Evolutionary conservation across 2,888 invertebrate genomes (phyloP).

Genomic region (Sarcophaga carnaria): DNA sequence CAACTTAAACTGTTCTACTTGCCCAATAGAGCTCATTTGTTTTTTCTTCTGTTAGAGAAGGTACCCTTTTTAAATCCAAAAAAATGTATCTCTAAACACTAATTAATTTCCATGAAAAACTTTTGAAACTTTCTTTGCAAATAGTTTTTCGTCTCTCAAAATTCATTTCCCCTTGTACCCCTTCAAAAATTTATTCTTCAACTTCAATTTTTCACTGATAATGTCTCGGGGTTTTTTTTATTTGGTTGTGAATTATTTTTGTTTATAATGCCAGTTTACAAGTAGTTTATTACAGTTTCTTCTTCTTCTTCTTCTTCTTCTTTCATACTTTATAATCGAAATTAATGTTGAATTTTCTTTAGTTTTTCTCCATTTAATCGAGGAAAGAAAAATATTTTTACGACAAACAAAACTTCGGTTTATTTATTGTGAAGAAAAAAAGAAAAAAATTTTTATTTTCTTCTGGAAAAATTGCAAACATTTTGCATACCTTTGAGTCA

Average conservation of each 20-base stretch:
- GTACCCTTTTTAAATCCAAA: too few relatives aligned
- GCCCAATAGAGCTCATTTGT: too few relatives aligned
- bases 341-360: constrained; percentile 62
- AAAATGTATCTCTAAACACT: too few relatives aligned
- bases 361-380: constrained; percentile 25
- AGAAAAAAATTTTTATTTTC: constrained; percentile 12
- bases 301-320: not conserved
- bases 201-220: not conserved
- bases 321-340: constrained; percentile 59
- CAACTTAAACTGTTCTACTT: too few relatives aligned
- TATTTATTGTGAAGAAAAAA: constrained; percentile 52
- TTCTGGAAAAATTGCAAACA: not conserved
- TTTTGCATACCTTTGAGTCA: constrained; percentile 60
- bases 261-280: not conserved
- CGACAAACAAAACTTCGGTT: constrained; percentile 54
- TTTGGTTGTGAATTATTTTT: not conserved
- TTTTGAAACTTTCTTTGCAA: too few relatives aligned
- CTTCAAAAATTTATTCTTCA: too few relatives aligned
- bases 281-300: constrained; percentile 52
- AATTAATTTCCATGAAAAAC: too few relatives aligned
- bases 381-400: constrained; percentile 4
- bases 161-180: too few relatives aligned
- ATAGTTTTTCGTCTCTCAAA: too few relatives aligned
- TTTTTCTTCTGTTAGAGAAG: too few relatives aligned
- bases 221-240: not conserved